Evolutionary conservation across 1,140 invertebrate species (phyloP).

Genomic region (Catajapyx aquilonaris): DNA sequence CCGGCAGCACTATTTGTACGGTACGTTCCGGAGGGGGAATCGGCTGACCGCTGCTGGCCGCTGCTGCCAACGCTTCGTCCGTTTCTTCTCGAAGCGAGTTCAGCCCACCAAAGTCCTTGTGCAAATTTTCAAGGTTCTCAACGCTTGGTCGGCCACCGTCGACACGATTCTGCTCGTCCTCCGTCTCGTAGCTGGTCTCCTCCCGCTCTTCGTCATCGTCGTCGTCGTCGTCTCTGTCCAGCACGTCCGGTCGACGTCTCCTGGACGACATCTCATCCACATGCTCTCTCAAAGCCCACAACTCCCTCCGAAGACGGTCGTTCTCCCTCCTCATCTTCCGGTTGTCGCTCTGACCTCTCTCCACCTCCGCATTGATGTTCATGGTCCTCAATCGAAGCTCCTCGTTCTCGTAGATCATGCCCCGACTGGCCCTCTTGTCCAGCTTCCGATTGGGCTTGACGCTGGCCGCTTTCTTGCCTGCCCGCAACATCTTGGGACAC

Average conservation of each 20-base stretch:
- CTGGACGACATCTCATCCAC: constrained; percentile 52
- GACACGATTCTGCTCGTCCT: constrained; percentile 12
- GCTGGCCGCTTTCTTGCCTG: constrained; percentile 41
- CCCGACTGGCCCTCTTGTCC: constrained; percentile 17
- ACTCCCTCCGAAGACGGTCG: constrained; percentile 61
- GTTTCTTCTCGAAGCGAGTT: too few relatives aligned
- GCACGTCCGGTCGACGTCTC: constrained; percentile 11
- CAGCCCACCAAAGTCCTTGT: too few relatives aligned
- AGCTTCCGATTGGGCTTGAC: constrained; percentile 44
- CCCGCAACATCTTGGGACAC: constrained; percentile 40
- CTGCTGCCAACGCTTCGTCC: too few relatives aligned
- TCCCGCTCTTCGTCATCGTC: constrained; percentile 8
- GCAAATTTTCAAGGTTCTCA: constrained; percentile 8
- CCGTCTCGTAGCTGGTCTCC: constrained; percentile 15
- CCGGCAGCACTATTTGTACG: not conserved
- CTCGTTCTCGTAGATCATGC: constrained; percentile 47
- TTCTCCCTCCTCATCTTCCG: constrained; percentile 70
- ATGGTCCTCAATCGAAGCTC: constrained; percentile 71
- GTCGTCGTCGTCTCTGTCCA: constrained; percentile 17
- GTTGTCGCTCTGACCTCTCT: constrained; percentile 68
- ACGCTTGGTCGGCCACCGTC: constrained; percentile 9
- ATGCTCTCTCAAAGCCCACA: constrained; percentile 61
- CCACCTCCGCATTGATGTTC: constrained; percentile 80
- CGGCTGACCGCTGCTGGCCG: too few relatives aligned
- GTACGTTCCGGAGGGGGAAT: too few relatives aligned